Base-by-base conservation (phyloP, 2,797 vertebrate genomes). In the Hafferia zeledoni region DNA sequence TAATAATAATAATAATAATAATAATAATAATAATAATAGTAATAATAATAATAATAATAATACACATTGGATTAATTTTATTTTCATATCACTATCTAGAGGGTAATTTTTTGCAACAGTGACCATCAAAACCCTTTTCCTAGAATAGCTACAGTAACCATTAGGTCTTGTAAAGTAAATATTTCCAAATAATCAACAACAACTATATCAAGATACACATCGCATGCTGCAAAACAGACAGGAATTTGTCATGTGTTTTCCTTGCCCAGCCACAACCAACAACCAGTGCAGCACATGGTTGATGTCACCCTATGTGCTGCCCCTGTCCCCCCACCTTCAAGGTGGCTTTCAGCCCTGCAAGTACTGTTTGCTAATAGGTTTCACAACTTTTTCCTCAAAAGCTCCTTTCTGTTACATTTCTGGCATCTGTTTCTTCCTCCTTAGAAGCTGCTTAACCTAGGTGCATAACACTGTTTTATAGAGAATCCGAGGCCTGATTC, bases 331-430 rank as follows among this genome's bases (percentile, higher is more conserved):
- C 20, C 35, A 81, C 63, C 72, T 86, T 93, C 87, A 91, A 91
- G 90, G 83, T 83, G 91, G 35, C 65, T 90, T 93, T 94, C 90
- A 83, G 65, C 35, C 72, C 83, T 93, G 46, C 33, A 80, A 78
- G 46, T 65, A 88, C 49, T 70, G 53, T 23, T 82, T 93, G 90
- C 80, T 94, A 77, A 90, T 90, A 93, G 92, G 46, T 95, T 96
- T 96, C 95, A 94, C 93, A 94, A 94, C 90, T 80, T 90, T 83
- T 90, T 81, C 83, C 84, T 90, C 83, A 88, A 68, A 95, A 76
- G 30, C 77, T 83, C 35, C 52, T 88, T 91, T 91, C 82, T 90
- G 90, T 94, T 94, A 93, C 43, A 68, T 35, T 84, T 44, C 35
- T 72, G 57, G 94, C 87, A 93, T 94, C 85, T 96, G 89, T 93